These are phyloP conservation scores for Euthynnus affinis DNA, from an alignment of 2,797 vertebrate species.

Conservation along the genomic window DNA sequence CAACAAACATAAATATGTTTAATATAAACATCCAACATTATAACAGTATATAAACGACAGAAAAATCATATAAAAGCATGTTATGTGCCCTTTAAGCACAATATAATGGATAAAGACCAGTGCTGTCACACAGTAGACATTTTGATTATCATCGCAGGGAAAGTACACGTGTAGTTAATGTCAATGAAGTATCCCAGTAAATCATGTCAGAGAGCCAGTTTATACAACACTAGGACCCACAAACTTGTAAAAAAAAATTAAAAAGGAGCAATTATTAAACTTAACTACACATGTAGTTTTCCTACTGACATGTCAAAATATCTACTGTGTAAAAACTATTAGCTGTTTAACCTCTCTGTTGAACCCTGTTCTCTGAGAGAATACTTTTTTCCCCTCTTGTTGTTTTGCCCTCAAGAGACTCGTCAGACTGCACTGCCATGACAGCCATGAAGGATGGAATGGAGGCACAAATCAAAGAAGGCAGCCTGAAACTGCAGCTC, in stretches of 20 bases:
- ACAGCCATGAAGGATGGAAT: slow-evolving; percentile 19
- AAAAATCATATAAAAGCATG: too few species aligned
- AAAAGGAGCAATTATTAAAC: neutral
- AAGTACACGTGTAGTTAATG: neutral
- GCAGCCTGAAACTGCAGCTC: slow-evolving; percentile 15
- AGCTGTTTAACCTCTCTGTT: neutral
- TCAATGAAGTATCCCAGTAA: neutral
- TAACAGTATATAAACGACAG: neutral
- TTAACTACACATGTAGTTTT: neutral
- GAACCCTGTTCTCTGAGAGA: neutral
- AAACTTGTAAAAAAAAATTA: neutral
- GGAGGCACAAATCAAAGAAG: slow-evolving; percentile 29
- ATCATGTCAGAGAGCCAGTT: neutral
- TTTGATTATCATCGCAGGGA: neutral
- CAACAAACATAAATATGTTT: too few species aligned
- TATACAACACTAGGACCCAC: neutral
- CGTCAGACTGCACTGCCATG: slow-evolving; percentile 18
- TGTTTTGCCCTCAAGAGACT: slow-evolving; percentile 22
- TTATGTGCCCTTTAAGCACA: neutral
- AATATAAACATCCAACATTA: neutral
- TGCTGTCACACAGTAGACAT: neutral
- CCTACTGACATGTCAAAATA: neutral
- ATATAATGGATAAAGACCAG: neutral
- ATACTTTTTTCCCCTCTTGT: neutral
- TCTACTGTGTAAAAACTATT: neutral